Base-by-base conservation (phyloP, 2,113 vertebrate species). In the Lampris megalopsis region DNA sequence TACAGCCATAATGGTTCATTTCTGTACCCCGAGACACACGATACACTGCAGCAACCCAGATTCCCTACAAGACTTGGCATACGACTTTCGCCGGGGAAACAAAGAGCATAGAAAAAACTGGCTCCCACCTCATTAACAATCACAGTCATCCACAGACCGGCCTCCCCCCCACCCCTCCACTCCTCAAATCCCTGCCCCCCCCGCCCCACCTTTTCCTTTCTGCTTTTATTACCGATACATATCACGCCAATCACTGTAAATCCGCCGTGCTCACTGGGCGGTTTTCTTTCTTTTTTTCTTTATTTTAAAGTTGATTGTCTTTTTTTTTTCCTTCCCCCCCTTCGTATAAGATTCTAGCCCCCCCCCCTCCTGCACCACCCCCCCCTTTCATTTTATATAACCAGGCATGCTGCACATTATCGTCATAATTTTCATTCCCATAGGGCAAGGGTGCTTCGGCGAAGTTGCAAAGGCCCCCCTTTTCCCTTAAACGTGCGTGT, bases 81-180 rank as follows among this genome's bases (percentile, higher is more conserved):
- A 79, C 87, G 83, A 79, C 75, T 86, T 69, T 84, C 75, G 66
- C 82, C 54, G 36, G 74, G 85, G 81, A 91, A 89, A 92, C 86
- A 92, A 93, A 92, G 85, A 78, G 58, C 60, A 82, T 9, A 78
- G 77, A 89, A 92, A 81, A 92, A 86, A 37, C 65, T 68, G 80
- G 86, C 92, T 89, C 90, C 89, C 73, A 83, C 82, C 90, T 92
- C 90, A 86, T 92, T 90, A 90, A 85, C 86, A 71, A 87, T 86
- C 86, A 71, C 76, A 89, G 82, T 78, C 83, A 65, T 85, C 71
- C 73, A 37, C 73, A 58, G 37, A 54, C 61, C 75, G 57, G 35
- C 75, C 41, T 48, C 61, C 65, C 11, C 68, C 35, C 24, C 67
- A 54, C 37, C 11, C 41, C 35, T 9, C 1, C 24, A 24, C 24